Evolutionary conservation across 2,888 invertebrate species (phyloP).

Genomic region (Erebia ligea): DNA sequence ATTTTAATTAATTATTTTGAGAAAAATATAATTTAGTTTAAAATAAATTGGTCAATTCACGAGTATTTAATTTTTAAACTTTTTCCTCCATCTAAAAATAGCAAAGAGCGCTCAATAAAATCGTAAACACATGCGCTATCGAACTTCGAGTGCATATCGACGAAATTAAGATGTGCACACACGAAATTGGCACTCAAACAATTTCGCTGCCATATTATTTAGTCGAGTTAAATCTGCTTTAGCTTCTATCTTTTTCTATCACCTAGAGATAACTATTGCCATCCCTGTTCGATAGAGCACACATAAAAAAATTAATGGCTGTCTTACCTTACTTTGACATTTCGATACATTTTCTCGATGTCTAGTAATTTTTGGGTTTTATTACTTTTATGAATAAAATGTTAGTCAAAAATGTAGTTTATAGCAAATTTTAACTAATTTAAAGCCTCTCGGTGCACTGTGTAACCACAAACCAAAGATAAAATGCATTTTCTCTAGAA

Average conservation of each 20-base stretch:
- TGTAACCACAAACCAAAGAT: constrained; percentile 32
- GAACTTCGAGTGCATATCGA: constrained; percentile 44
- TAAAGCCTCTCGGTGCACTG: constrained; percentile 15
- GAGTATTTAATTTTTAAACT: neutral
- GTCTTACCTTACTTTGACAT: constrained; percentile 64
- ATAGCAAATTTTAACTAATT: constrained; percentile 17
- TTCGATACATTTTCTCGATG: constrained; percentile 52
- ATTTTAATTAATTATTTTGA: neutral
- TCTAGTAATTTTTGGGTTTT: constrained; percentile 39
- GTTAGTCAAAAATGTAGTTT: constrained; percentile 55
- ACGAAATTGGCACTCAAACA: neutral
- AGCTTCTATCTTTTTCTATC: constrained; percentile 17
- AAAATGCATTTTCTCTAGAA: constrained; percentile 25
- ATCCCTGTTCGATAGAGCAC: constrained; percentile 53
- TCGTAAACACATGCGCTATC: constrained; percentile 75
- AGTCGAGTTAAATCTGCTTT: constrained; percentile 26
- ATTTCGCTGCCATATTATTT: constrained; percentile 26
- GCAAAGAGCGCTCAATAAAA: constrained; percentile 73
- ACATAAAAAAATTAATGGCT: constrained; percentile 65
- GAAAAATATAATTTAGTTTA: neutral
- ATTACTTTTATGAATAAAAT: constrained; percentile 48
- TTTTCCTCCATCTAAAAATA: constrained; percentile 64
- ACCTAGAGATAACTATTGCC: constrained; percentile 33
- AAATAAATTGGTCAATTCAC: neutral
- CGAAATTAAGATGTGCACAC: constrained; percentile 36